Evolutionary conservation across 2,888 invertebrate genomes (phyloP), one percentile per base, ranked within the genome.

Genomic region (Chironomus riparius): DNA sequence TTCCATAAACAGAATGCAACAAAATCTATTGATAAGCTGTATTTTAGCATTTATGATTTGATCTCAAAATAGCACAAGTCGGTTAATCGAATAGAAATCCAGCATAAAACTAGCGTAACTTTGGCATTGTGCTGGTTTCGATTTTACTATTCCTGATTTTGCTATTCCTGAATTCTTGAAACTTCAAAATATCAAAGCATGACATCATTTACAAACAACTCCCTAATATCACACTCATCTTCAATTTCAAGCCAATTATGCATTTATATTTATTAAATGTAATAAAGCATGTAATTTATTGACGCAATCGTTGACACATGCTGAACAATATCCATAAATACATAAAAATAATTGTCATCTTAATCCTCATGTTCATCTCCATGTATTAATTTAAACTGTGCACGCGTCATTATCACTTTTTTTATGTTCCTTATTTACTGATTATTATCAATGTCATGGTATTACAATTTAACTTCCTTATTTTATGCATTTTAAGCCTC

Each of bases 361-460:
- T 56, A 24, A 65, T 65, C 65, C 65, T 65, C 56, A 10, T 56
- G 56, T 56, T 65, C 65, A 21, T 65, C 22, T 24, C 24, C 69
- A 15, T 22, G 47, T 70, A 71, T 56, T 71, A 71, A 56, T 50
- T 68, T 68, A 68, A 68, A 6, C 68, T 15, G n/a, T 28, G 38
- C 72, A 72, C 72, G 72, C 62, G 72, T 47, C 72, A 72, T 72
- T 72, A 72, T 72, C 72, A 72, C 72, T 62, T 72, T 13, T 18
- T 6, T 24, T 61, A 38, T 61, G 22, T 21, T 21, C 4, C 62
- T 56, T 56, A 56, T 56, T 56, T 56, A 56, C 56, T 28, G 72
- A 62, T 72, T 22, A 38, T 72, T 47, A 72, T 72, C 50, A 24
- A 62, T 72, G 72, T 62, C 12, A 61, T 18, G 47, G 72, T 62